Conservation (phyloP, 2,113 vertebrate species). For the Neotragus moschatus region DNA sequence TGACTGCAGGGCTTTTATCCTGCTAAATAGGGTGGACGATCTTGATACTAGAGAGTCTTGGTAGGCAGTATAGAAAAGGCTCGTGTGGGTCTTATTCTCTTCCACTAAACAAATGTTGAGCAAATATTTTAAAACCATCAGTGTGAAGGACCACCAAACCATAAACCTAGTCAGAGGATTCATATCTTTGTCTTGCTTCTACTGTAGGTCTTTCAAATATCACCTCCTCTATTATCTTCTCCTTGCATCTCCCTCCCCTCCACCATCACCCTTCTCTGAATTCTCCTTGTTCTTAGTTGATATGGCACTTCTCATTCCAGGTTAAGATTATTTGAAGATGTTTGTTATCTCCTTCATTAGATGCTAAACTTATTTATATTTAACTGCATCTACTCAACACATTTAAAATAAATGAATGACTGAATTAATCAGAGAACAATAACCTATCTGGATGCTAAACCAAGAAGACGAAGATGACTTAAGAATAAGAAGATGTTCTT, state of each 20-base stretch:
- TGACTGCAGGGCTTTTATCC: slow-evolving; percentile 8
- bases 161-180: neutral
- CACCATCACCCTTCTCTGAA: neutral
- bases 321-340: neutral
- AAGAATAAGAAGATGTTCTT: neutral
- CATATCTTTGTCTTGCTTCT: neutral
- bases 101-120: neutral
- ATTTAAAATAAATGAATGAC: neutral
- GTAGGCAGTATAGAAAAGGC: neutral
- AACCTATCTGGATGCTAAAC: neutral
- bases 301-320: neutral
- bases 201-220: neutral
- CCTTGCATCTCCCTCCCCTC: neutral
- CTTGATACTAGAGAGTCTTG: neutral
- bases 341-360: neutral
- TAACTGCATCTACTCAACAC: neutral
- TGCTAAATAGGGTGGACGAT: slow-evolving; percentile 25
- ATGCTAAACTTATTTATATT: slow-evolving; percentile 24
- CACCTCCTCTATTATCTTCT: neutral
- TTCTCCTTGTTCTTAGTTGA: neutral
- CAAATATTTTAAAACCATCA: neutral
- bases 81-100: neutral
- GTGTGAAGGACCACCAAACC: neutral
- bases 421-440: slow-evolving; percentile 23
- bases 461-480: neutral